Base-by-base conservation (phyloP, 1,140 invertebrate genomes). In the Gyrodactylus salaris region DNA sequence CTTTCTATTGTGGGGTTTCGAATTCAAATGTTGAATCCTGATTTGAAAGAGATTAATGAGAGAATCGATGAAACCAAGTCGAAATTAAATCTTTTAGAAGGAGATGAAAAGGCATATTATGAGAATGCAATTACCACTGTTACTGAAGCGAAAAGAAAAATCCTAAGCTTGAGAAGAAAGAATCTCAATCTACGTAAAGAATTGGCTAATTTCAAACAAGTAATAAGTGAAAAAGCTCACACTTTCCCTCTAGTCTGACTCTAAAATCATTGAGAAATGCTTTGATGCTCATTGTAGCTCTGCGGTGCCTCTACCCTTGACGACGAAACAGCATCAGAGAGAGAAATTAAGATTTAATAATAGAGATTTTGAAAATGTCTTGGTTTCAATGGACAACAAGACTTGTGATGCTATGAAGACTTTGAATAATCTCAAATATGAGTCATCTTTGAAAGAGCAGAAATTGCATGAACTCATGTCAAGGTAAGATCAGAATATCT, bases 361-460 rank as follows among this genome's bases (percentile, higher is more conserved):
- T 54, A 7, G n/a, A 54, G 34, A 54, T 7, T 54, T 54, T 54
- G 34, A 54, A 54, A 54, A 54, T 54, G 34, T 54, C 34, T n/a
- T 54, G 7, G 34, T 54, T 16, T 54, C 79, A 24, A 78, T 80
- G 76, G 79, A 82, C 75, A 76, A 81, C 75, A 81, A 81, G 75
- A 77, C 80, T 1, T 78, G 78, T 76, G 81, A 82, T 74, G 76
- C 76, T 7, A 77, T 78, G 25, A 81, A 81, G 70, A 75, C 76
- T 19, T 75, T 81, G 20, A 81, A 81, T 76, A 75, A 75, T 1
- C 76, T 80, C 23, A 76, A 77, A 70, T 79, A 81, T 73, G 75
- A 77, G 54, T 79, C 78, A 1, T 78, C 77, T 7, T 73, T 69
- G 0, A 81, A 81, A 76, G 77, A 79, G 74, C 81, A 80, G 75